Percentiles rank a stretch among this genome's conserved stretches.
Evolutionary conservation across 1,140 invertebrate genomes (phyloP).

Genomic region (Alviniconcha marisindica): DNA sequence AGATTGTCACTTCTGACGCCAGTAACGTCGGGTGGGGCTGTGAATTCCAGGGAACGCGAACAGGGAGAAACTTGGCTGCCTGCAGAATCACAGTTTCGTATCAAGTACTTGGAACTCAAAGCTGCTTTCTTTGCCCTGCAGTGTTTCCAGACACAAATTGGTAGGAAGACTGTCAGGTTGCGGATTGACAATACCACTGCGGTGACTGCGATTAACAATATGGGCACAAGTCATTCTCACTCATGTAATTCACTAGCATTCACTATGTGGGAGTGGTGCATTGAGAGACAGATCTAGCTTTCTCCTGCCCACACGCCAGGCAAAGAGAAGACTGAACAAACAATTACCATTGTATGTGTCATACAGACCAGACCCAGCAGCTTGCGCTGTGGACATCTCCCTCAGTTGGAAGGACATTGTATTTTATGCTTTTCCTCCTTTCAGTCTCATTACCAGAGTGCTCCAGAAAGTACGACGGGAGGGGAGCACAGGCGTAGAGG

Average conservation of each 20-base stretch:
- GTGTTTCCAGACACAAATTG: neutral
- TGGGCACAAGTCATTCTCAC: constrained; percentile 25
- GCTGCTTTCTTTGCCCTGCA: constrained; percentile 3
- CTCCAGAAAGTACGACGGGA: constrained; percentile 38
- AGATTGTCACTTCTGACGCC: neutral
- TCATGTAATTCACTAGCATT: constrained; percentile 41
- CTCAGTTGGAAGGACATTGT: constrained; percentile 33
- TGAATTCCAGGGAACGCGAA: neutral
- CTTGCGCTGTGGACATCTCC: constrained; percentile 46
- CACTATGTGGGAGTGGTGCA: constrained; percentile 49
- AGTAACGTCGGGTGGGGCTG: neutral
- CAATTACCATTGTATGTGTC: constrained; percentile 45
- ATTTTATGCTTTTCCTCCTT: constrained; percentile 52
- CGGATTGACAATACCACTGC: constrained; percentile 18
- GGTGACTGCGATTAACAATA: neutral
- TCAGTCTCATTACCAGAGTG: constrained; percentile 41
- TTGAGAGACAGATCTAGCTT: constrained; percentile 45
- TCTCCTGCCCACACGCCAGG: constrained; percentile 43
- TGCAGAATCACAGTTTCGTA: neutral
- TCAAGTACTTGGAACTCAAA: constrained; percentile 12
- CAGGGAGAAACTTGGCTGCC: constrained; percentile 4
- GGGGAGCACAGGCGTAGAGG: constrained; percentile 7
- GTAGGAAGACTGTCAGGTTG: neutral
- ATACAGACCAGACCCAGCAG: constrained; percentile 50
- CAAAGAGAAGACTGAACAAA: constrained; percentile 46